Evolutionary conservation across 1,140 invertebrate species (phyloP).

Genomic region (Diplogasteroides magnus): DNA sequence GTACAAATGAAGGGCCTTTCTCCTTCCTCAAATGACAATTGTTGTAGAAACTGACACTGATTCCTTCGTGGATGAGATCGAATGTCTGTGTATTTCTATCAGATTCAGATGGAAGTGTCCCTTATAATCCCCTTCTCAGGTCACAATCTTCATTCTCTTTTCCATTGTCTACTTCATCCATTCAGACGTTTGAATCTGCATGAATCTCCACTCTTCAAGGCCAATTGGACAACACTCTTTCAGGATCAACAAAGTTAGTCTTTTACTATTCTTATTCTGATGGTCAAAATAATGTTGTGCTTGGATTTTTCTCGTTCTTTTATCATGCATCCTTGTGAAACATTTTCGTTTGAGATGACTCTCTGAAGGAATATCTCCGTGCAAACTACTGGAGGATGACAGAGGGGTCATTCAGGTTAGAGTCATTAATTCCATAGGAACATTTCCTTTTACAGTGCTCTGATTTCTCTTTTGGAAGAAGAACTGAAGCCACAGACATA

Average conservation of each 20-base stretch:
- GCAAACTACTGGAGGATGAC: constrained; percentile 15
- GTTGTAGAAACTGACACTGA: background rate
- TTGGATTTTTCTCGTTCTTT: background rate
- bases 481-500: too few relatives aligned
- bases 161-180: too few relatives aligned
- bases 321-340: too few relatives aligned
- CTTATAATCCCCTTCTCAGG: constrained; percentile 4
- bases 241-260: background rate
- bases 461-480: too few relatives aligned
- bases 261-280: background rate
- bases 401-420: background rate
- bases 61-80: background rate
- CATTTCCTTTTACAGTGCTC: too few relatives aligned
- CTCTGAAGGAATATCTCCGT: constrained; percentile 8
- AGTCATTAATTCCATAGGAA: too few relatives aligned
- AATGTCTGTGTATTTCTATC: constrained; percentile 13
- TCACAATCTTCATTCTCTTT: background rate
- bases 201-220: constrained; percentile 4
- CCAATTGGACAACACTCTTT: constrained; percentile 12
- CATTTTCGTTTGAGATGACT: constrained; percentile 4
- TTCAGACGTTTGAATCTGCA: constrained; percentile 23
- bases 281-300: too few relatives aligned
- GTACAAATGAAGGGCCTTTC: constrained; percentile 3
- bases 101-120: constrained; percentile 5
- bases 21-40: background rate